Base-by-base conservation (phyloP, 2,113 vertebrate species). In the Sporophila hypoxantha region DNA sequence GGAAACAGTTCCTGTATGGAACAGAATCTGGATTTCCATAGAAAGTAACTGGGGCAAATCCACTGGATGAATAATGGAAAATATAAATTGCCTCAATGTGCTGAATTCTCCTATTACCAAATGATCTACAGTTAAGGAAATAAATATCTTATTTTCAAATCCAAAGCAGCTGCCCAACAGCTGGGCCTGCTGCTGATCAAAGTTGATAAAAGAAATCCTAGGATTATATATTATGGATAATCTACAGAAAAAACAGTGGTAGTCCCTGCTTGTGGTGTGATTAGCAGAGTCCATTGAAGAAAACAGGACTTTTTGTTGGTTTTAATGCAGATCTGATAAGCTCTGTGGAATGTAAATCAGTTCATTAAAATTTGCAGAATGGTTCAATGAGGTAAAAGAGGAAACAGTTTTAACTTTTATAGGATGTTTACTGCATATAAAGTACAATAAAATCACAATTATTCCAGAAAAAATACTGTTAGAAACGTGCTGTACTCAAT, bases 281-380 rank as follows among this genome's bases (percentile, higher is more conserved):
- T 91, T 89, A 85, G 78, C 82, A 23, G 82, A 47, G 68, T 42
- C 76, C 65, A 55, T 27, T 91, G 88, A 89, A 91, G 85, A 83
- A 67, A 94, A 68, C 81, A 88, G 81, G 56, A 82, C 8, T 2
- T 79, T 87, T 62, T 90, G 76, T 76, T 90, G 78, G 2, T 56
- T 91, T 91, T 60, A 53, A 69, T 85, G 88, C 75, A 84, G 62
- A 87, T 93, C 91, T 89, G 87, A 87, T 90, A 90, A 88, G 89
- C 53, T 64, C 57, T 67, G 44, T 39, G 25, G 56, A 70, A 90
- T 90, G 76, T 52, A 87, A 95, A 95, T 93, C 82, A 85, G 75
- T 87, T 91, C 84, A 70, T 94, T 94, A 90, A 70, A 90, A 88
- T 84, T 85, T 94, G 68, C 74, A 56, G 86, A 56, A 44, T 21